Conservation (phyloP, 92 coral and sea anemone genomes). For the Actinernus sp. region DNA sequence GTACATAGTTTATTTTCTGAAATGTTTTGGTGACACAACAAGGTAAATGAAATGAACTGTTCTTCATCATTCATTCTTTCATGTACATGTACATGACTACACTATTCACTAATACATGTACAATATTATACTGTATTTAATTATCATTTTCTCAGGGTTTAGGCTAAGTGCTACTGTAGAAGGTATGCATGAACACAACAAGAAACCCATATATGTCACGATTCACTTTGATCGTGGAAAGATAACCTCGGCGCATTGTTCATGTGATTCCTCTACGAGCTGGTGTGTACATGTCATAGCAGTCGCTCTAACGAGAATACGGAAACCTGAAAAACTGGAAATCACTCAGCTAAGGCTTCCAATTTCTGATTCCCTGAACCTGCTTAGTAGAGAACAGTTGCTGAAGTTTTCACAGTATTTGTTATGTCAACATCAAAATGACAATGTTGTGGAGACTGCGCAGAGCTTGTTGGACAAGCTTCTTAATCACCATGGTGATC, state of each 20-base stretch:
- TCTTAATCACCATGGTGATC: conserved; percentile 39
- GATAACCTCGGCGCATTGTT: conserved; percentile 89
- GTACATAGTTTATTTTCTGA: no score
- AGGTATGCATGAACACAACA: conserved; percentile 7
- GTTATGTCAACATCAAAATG: conserved; percentile 81
- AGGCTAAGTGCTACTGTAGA: conserved; percentile 90
- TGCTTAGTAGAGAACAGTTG: conserved; percentile 80
- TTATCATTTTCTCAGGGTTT: conserved; percentile 72
- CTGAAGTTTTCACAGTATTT: conserved; percentile 90
- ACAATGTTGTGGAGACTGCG: conserved; percentile 84
- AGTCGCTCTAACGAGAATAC: conserved; percentile 73
- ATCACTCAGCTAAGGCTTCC: conserved; percentile 63
- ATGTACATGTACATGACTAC: no score
- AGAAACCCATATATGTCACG: conserved; percentile 70
- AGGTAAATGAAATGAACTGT: no score
- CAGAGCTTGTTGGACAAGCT: conserved; percentile 83
- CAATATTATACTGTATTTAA: no score
- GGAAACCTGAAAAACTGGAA: conserved; percentile 25
- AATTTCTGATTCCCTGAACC: conserved; percentile 86
- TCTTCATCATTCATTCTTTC: no score
- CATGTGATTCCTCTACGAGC: conserved; percentile 68
- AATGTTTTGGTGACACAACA: no score
- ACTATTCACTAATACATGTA: no score
- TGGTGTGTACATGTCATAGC: conserved; percentile 96
- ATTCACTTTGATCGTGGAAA: conserved; percentile 96